Conservation (phyloP, 2,797 vertebrate genomes). For the Taeniopygia guttata region DNA sequence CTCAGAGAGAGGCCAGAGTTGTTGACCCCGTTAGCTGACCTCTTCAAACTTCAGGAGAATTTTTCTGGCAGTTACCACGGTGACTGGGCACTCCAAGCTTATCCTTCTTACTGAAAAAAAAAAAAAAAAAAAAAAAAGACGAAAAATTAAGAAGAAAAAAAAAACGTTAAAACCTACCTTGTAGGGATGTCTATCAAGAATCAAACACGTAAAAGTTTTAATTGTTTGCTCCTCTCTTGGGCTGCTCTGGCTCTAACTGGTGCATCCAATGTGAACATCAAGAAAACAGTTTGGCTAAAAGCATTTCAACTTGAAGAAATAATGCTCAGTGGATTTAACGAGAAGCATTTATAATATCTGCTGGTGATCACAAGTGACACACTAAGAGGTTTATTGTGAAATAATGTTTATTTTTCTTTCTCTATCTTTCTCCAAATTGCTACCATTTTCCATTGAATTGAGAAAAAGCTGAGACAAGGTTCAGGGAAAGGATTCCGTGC, state of each 20-base stretch:
- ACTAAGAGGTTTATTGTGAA: background rate
- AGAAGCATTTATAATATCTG: background rate
- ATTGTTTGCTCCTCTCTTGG: conserved; percentile 21
- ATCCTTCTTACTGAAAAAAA: conserved; percentile 89
- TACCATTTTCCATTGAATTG: background rate
- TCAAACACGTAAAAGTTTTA: conserved; percentile 19
- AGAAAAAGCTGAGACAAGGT: background rate
- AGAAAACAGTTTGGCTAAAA: background rate
- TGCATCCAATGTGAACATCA: background rate
- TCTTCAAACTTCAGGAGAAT: conserved; percentile 99
- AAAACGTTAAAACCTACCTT: conserved; percentile 74
- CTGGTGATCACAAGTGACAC: background rate
- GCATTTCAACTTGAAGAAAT: background rate
- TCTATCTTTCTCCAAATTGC: background rate
- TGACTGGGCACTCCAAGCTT: conserved; percentile 94
- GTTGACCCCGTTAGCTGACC: conserved; percentile 92
- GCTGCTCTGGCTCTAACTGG: background rate
- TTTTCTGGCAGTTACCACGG: conserved; percentile 99
- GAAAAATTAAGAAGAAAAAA: background rate
- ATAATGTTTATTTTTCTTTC: background rate
- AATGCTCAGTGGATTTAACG: background rate
- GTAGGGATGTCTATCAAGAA: conserved; percentile 39
- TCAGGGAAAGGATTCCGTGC: background rate
- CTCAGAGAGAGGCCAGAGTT: conserved; percentile 83
- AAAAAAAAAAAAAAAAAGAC: background rate